Conservation (phyloP, 2,113 vertebrate genomes). For the Cryptomyrus ogoouensis region DNA sequence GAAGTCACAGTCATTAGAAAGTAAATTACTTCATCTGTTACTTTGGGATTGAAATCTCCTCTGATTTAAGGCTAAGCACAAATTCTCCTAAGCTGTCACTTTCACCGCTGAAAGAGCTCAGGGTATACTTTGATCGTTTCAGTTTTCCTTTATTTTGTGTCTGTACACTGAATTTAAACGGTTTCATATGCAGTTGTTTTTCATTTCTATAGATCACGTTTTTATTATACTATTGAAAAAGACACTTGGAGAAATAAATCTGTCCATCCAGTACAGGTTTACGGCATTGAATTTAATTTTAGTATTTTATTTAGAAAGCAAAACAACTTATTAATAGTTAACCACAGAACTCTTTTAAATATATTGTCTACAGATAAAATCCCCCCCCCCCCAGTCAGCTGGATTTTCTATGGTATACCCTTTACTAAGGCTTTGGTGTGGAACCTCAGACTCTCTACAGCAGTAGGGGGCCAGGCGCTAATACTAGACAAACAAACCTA, state of each 20-base stretch:
- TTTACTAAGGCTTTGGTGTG: constrained; percentile 45
- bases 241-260: not conserved
- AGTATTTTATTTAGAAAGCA: not conserved
- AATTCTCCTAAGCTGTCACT: not conserved
- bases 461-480: constrained; percentile 47
- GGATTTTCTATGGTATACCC: constrained; percentile 53
- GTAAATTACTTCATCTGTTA: not conserved
- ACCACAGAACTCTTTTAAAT: not conserved
- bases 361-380: constrained; percentile 45
- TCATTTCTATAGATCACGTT: not conserved
- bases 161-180: not conserved
- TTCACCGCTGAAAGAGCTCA: not conserved
- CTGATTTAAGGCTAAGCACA: not conserved
- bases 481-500: constrained; percentile 54
- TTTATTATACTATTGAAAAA: not conserved
- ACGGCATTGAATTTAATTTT: not conserved
- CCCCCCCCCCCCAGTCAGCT: constrained; percentile 41
- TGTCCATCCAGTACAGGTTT: not conserved
- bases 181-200: not conserved
- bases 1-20: not conserved
- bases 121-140: not conserved
- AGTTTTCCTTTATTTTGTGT: not conserved
- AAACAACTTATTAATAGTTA: not conserved
- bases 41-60: not conserved
- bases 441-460: constrained; percentile 54